Percentiles rank a stretch among this genome's conserved stretches.
These are phyloP conservation scores for Drosophila nannoptera DNA, from an alignment of 1,140 invertebrate species.

Conservation along the genomic window DNA sequence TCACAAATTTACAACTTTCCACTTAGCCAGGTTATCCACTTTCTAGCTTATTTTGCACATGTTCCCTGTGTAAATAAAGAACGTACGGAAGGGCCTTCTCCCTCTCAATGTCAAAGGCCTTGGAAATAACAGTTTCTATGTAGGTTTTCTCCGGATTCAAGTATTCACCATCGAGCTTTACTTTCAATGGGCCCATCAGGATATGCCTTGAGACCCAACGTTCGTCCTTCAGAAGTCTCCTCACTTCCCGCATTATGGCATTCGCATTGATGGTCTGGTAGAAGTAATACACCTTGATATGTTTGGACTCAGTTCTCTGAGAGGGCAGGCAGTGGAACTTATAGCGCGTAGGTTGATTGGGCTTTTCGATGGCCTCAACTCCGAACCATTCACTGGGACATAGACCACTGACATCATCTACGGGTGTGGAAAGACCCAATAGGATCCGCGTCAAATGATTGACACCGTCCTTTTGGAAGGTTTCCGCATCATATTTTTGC, in stretches of 20 bases:
- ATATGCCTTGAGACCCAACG: conserved; percentile 1
- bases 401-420: not conserved
- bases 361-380: not conserved
- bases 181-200: not conserved
- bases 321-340: not conserved
- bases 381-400: not conserved
- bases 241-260: not conserved
- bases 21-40: no score
- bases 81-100: not conserved
- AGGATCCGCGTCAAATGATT: not conserved
- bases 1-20: not conserved
- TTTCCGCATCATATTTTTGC: not conserved
- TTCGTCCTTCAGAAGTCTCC: not conserved
- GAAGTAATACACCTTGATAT: not conserved
- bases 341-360: not conserved
- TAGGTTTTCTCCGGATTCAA: not conserved
- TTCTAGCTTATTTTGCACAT: not conserved
- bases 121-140: not conserved
- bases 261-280: conserved; percentile 4
- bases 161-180: not conserved
- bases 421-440: not conserved
- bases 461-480: not conserved
- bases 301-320: not conserved
- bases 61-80: not conserved
- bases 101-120: not conserved